A percentile compares a stretch with the other conserved stretches of the same genome.
These are phyloP conservation scores for Austrofundulus limnaeus DNA, from an alignment of 2,113 vertebrate genomes.

Conservation along the genomic window DNA sequence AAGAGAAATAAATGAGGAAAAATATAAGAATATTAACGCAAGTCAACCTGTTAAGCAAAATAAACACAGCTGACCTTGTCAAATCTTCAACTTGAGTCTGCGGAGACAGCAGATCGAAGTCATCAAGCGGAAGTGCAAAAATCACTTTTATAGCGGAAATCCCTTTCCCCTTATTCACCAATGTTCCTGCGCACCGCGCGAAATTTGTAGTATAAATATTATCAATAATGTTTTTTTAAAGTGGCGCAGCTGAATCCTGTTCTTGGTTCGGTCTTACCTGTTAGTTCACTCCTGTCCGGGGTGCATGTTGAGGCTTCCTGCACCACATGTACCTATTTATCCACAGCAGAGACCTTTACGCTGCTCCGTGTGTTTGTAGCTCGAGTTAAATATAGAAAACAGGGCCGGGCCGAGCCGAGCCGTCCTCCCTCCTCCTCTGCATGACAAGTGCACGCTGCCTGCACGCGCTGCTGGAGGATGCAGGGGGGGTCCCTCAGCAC, in stretches of 20 bases:
- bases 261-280: constrained; percentile 28
- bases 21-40: no score
- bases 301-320: not conserved
- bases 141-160: not conserved
- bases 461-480: constrained; percentile 38
- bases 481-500: not conserved
- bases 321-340: not conserved
- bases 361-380: not conserved
- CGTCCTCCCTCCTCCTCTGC: constrained; percentile 26
- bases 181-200: no score
- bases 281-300: not conserved
- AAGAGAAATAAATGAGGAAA: no score
- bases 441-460: constrained; percentile 43
- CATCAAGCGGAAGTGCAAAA: constrained; percentile 39
- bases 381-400: constrained; percentile 69
- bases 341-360: not conserved
- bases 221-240: no score
- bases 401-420: constrained; percentile 7
- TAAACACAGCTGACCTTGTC: constrained; percentile 37
- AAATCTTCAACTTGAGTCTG: constrained; percentile 11
- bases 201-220: no score
- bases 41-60: no score
- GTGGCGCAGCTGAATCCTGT: not conserved
- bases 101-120: not conserved
- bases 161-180: no score